Evolutionary conservation across 2,888 invertebrate species (phyloP), one percentile per base, ranked within the genome.

Genomic region (Conchocele bisecta): DNA sequence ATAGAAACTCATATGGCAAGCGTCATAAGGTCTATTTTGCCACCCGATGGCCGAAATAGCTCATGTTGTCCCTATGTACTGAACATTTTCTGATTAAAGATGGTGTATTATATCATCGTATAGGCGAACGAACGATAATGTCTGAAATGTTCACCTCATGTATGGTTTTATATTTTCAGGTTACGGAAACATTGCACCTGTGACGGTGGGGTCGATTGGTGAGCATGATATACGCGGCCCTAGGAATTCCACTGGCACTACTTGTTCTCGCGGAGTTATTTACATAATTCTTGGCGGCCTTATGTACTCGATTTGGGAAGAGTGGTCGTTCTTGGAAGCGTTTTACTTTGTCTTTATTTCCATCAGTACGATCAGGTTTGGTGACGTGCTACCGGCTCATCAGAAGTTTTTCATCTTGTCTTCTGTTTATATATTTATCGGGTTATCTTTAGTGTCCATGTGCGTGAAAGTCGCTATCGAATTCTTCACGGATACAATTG

Each of bases 161-260:
- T 33, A 11, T 26, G 6, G 13, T 1, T 54, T n/a, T 48, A 4
- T 44, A 20, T 44, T 79, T 81, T 9, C 93, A 98, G 98, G 98
- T 87, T 99, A 99, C 92, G 98, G 99, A 70, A 97, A 99, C 91
- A 96, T 99, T 85, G 95, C 96, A 51, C 98, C 99, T 0, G 95
- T 95, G 82, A 99, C 99, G 13, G 94, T 84, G 95, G 11, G 99
- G 98, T 9, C 94, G 95, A 75, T 94, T 95, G 0, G 93, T 97
- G 53, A 98, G 98, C 0, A 97, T 99, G 78, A 92, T 96, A 29
- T 99, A 99, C 91, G 97, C 99, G 29, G 94, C 97, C 72, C 94
- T 99, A 76, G 99, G 99, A 13, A 98, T 99, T 85, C 99, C 99
- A 0, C 93, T 99, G 85, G 98, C 99, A 91, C 93, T 99, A 82